Conservation (phyloP, 2,797 vertebrate genomes). For the Pantherophis vulpinus region DNA sequence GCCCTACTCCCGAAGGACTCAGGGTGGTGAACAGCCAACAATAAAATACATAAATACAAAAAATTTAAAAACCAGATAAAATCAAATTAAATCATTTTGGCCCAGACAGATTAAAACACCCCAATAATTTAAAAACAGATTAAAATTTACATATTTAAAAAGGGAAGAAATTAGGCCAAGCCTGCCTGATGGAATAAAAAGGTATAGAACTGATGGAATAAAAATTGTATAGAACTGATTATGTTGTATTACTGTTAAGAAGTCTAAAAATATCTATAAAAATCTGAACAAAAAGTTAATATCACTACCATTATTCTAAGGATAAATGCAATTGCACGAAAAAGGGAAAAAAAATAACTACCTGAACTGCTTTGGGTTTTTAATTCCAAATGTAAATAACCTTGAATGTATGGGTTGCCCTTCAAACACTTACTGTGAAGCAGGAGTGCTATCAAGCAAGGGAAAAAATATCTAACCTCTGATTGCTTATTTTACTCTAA, state of each 20-base stretch:
- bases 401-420: background rate
- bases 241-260: background rate
- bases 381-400: background rate
- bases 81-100: no score
- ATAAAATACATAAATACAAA: no score
- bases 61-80: no score
- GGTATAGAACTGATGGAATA: no score
- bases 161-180: no score
- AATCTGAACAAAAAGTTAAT: background rate
- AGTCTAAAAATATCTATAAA: background rate
- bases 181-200: no score
- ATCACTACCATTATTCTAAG: background rate
- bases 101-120: no score
- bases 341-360: background rate
- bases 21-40: no score
- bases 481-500: background rate
- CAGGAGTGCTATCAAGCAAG: background rate
- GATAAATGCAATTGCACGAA: background rate
- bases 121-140: no score
- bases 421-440: background rate
- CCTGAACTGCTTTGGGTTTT: background rate
- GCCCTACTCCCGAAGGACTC: no score
- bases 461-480: background rate
- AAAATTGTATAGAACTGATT: background rate
- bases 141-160: no score